These are phyloP conservation scores for Knipowitschia caucasica DNA, from an alignment of 2,797 vertebrate genomes.

Conservation along the genomic window DNA sequence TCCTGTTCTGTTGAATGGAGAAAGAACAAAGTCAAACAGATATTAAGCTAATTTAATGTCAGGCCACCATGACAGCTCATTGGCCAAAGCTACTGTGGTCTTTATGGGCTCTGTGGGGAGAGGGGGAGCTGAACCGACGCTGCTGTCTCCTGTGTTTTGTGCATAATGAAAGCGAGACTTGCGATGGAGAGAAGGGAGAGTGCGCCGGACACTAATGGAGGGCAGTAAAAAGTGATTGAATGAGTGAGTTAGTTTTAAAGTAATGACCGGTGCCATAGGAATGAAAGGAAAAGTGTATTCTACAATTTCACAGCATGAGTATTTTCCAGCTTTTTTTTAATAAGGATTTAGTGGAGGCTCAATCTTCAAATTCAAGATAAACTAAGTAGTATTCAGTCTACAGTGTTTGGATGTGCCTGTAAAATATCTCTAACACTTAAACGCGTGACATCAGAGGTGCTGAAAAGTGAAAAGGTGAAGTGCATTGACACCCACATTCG, in stretches of 20 bases:
- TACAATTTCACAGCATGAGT: background rate
- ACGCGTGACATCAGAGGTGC: constrained; percentile 14
- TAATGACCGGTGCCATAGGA: background rate
- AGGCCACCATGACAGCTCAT: constrained; percentile 21
- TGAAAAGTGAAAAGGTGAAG: constrained; percentile 29
- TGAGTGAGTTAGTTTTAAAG: background rate
- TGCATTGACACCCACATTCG: constrained; percentile 48
- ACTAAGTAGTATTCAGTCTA: background rate
- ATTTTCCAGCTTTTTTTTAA: background rate
- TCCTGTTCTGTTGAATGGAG: constrained; percentile 42
- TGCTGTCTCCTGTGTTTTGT: background rate
- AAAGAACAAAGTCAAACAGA: constrained; percentile 44
- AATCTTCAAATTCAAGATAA: no score
- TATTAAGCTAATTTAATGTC: constrained; percentile 12
- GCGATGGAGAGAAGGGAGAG: background rate
- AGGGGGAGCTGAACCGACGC: background rate
- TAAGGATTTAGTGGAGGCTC: background rate
- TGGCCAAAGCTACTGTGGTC: background rate
- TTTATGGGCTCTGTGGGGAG: background rate
- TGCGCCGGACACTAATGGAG: background rate
- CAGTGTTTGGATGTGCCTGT: background rate
- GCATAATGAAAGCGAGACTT: background rate
- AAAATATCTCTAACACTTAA: constrained; percentile 21
- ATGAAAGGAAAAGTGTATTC: background rate
- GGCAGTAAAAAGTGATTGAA: constrained; percentile 29